phyloP scores from a whole-genome alignment of 2,888 invertebrate genomes.

The Agriopis aurantiaria region DNA sequence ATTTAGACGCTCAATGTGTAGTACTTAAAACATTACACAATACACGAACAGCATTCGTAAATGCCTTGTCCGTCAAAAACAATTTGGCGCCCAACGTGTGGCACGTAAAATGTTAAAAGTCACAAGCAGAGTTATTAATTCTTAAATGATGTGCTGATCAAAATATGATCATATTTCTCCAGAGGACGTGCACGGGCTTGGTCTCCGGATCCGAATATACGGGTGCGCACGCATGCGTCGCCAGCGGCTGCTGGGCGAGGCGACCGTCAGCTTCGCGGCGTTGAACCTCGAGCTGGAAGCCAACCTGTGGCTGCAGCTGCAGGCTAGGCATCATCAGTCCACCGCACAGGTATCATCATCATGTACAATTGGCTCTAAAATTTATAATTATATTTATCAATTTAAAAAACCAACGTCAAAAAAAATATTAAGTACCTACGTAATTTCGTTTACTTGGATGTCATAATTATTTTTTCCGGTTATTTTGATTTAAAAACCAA shows the following conservation, averaged over 20 bases:
- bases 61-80: neutral
- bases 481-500: too few species aligned
- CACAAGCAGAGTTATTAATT: neutral
- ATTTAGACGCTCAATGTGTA: neutral
- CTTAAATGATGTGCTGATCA: too few species aligned
- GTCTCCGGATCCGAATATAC: conserved; percentile 95
- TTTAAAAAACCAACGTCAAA: too few species aligned
- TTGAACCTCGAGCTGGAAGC: conserved; percentile 96
- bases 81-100: conserved; percentile 3
- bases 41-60: too few species aligned
- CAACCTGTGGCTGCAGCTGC: conserved; percentile 95
- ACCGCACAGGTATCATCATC: conserved; percentile 62
- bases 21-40: too few species aligned
- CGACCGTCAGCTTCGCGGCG: conserved; percentile 95
- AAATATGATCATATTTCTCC: conserved; percentile 43
- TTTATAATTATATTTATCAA: too few species aligned
- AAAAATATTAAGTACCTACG: too few species aligned
- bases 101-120: neutral
- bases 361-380: too few species aligned
- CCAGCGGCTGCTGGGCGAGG: conserved; percentile 96
- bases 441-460: too few species aligned
- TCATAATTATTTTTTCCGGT: too few species aligned
- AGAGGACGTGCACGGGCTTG: conserved; percentile 97
- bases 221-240: conserved; percentile 97
- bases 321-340: conserved; percentile 86